Percentiles rank a stretch among this genome's conserved stretches.
These are phyloP conservation scores for Trichogramma evanescens DNA, from an alignment of 2,888 invertebrate species.

Conservation along the genomic window DNA sequence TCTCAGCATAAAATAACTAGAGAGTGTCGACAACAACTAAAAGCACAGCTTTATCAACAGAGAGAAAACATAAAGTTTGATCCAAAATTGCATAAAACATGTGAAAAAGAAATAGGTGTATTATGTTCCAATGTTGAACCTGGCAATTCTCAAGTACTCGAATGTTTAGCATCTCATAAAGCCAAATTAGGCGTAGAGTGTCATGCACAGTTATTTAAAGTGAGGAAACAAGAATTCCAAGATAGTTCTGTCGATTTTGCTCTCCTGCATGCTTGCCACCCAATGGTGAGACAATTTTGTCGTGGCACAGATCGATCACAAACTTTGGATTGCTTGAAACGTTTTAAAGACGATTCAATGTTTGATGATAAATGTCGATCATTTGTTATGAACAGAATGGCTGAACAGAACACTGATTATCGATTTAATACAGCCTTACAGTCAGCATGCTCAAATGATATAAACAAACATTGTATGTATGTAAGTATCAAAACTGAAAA, in stretches of 20 bases:
- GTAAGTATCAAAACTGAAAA: constrained; percentile 50
- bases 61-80: constrained; percentile 83
- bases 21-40: constrained; percentile 84
- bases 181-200: constrained; percentile 64
- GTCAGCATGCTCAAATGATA: constrained; percentile 74
- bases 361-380: constrained; percentile 80
- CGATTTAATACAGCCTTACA: constrained; percentile 81
- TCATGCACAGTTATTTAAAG: constrained; percentile 73
- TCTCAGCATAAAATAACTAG: constrained; percentile 74
- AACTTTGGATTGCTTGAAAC: constrained; percentile 72
- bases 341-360: constrained; percentile 65
- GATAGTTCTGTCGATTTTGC: constrained; percentile 85
- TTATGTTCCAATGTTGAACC: constrained; percentile 64
- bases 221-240: constrained; percentile 76
- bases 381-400: constrained; percentile 80
- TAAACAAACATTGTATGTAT: constrained; percentile 63
- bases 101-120: constrained; percentile 68
- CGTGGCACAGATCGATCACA: constrained; percentile 59
- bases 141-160: constrained; percentile 63
- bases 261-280: constrained; percentile 74
- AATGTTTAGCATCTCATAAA: constrained; percentile 60
- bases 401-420: constrained; percentile 84
- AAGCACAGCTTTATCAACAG: constrained; percentile 85
- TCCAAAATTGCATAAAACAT: constrained; percentile 75
- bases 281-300: constrained; percentile 82